Evolutionary conservation across 2,113 vertebrate genomes (phyloP).

Genomic region (Gymnogyps californianus): DNA sequence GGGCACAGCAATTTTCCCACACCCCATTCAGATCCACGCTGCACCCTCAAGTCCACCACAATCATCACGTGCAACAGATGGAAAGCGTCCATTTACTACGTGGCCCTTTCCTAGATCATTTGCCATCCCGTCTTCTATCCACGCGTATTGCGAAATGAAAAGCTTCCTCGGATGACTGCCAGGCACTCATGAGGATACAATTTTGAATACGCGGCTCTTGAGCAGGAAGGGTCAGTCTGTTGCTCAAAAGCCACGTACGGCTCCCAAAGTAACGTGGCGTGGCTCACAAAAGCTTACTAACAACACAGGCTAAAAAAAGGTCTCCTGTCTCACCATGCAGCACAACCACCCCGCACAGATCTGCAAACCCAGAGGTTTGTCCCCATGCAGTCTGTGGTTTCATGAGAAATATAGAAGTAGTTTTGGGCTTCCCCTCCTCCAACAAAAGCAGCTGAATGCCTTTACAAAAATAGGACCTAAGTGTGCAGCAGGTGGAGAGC

Average conservation of each 20-base stretch:
- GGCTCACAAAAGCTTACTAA: background rate
- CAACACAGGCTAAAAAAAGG: background rate
- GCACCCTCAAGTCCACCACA: background rate
- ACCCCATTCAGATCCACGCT: background rate
- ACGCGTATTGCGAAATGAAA: rapidly evolving
- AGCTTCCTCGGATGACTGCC: background rate
- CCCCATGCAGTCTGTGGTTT: background rate
- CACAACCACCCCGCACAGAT: rapidly evolving
- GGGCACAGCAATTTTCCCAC: background rate
- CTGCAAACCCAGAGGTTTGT: background rate
- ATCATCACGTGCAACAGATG: background rate
- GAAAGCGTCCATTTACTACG: rapidly evolving
- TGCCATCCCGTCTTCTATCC: background rate
- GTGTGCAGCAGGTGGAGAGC: background rate
- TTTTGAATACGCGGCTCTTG: background rate
- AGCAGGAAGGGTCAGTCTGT: background rate
- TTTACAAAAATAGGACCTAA: background rate
- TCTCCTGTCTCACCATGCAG: background rate
- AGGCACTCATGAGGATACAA: background rate
- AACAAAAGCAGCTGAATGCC: background rate
- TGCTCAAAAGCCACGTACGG: background rate
- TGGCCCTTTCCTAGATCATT: background rate
- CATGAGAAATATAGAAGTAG: background rate
- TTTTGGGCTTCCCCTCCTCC: background rate
- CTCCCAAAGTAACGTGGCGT: rapidly evolving